Base-by-base conservation (phyloP, 2,888 invertebrate genomes). In the Fragum sueziense region DNA sequence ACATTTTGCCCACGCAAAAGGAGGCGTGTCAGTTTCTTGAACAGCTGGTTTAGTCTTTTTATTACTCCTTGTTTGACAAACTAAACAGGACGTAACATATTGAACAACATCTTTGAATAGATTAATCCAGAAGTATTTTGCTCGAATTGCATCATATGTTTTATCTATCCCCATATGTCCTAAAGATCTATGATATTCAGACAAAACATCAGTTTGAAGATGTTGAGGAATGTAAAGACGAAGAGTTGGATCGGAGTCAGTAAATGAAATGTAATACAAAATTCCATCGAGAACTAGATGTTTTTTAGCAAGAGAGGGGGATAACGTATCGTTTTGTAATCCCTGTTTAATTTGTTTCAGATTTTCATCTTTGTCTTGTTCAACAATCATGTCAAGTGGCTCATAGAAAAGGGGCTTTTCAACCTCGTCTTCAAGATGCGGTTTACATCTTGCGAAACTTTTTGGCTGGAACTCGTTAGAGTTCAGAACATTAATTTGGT, bases 351-450 rank as follows among this genome's bases (percentile, higher is more conserved):
- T 68, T 22, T 47, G 41, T n/a, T 25, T 14, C 25, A 68, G 3
- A 25, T 20, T 11, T 47, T 68, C 68, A 47, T 68, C 68, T 29
- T 68, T 68, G 9, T 41, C 68, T 47, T 68, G 68, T 47, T 68
- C 68, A 2, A 25, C 7, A 25, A 20, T 14, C 41, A 68, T 68
- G 25, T 68, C 47, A 47, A 68, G 57, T 57, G 11, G 7, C 7
- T 57, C 22, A 9, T 41, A 11, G 17, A 11, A 41, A 17, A 41
- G 9, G 17, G 41, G 41, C 41, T 41, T 41, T 41, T 41, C 41
- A 11, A 41, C 41, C 17, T 17, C 17, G 17, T 41, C 41, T 41
- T 41, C 17, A 17, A 41, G 17, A 41, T 41, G 41, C 17, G 41
- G 41, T 17, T 41, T 9, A 17, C 41, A 41, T 17, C 41, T 41